Evolutionary conservation across 1,140 invertebrate genomes (phyloP).

Genomic region (Anastrepha ludens): DNA sequence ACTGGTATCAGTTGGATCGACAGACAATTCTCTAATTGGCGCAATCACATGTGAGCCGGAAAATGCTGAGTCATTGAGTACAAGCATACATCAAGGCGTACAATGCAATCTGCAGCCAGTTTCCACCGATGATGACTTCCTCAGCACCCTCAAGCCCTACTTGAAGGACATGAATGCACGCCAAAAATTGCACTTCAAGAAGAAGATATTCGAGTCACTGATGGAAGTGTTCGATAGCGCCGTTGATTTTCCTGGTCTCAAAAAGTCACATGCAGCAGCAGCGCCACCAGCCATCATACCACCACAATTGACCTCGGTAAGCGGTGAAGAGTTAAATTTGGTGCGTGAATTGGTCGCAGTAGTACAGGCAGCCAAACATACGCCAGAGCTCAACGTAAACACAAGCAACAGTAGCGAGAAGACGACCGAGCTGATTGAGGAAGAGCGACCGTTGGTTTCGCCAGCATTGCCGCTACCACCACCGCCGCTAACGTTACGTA

Average conservation of each 20-base stretch:
- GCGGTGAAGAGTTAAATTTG: not conserved
- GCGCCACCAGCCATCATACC: conserved; percentile 24
- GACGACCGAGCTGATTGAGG: not conserved
- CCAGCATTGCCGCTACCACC: not conserved
- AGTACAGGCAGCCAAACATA: conserved; percentile 29
- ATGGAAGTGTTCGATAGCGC: conserved; percentile 70
- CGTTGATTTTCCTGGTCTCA: conserved; percentile 59
- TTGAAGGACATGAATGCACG: conserved; percentile 66
- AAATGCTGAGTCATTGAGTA: not conserved
- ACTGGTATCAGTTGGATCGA: not conserved
- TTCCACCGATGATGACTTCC: conserved; percentile 62
- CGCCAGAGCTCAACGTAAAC: not conserved
- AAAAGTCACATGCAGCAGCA: not conserved
- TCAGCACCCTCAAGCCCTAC: conserved; percentile 63
- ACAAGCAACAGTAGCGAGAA: conserved; percentile 13
- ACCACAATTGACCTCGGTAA: not conserved
- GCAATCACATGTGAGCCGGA: not conserved
- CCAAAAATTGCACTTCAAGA: conserved; percentile 66
- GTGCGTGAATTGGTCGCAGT: conserved; percentile 13
- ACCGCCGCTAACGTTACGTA: not conserved
- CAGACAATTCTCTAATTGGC: not conserved
- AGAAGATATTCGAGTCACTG: conserved; percentile 63
- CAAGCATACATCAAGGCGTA: not conserved
- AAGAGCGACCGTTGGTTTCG: not conserved
- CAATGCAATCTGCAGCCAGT: not conserved